Evolutionary conservation across 23 tunicate species (phyloP).

Genomic region (Styela plicata): DNA sequence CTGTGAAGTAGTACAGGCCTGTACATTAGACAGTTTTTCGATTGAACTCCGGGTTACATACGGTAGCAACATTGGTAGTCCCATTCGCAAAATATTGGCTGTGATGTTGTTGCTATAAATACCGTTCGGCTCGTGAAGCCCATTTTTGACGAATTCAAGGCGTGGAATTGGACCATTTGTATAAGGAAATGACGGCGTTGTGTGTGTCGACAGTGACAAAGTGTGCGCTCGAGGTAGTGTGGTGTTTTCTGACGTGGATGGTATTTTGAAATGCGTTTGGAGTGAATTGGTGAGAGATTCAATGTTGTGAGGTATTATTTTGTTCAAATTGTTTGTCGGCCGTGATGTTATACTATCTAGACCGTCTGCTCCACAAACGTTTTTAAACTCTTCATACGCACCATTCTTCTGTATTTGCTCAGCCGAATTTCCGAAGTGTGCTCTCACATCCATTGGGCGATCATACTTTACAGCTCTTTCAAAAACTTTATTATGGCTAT

Average conservation of each 20-base stretch:
- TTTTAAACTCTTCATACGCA: too few species aligned
- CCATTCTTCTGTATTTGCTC: too few species aligned
- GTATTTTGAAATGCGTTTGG: constrained; percentile 16
- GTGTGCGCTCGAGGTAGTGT: neutral
- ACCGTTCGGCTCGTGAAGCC: neutral
- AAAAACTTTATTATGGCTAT: constrained; percentile 18
- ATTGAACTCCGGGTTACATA: neutral
- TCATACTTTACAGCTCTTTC: constrained; percentile 4
- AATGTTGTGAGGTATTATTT: neutral
- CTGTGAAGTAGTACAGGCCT: too few species aligned
- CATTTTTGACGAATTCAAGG: too few species aligned
- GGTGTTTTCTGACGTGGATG: neutral
- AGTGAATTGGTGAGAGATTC: constrained; percentile 2
- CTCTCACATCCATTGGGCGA: too few species aligned
- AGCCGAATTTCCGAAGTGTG: too few species aligned
- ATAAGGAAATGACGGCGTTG: constrained; percentile 2
- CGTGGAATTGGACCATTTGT: too few species aligned
- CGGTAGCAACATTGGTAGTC: neutral
- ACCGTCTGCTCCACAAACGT: too few species aligned
- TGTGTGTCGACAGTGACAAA: constrained; percentile 12
- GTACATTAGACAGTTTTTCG: too few species aligned
- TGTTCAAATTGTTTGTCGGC: too few species aligned
- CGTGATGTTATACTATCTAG: too few species aligned
- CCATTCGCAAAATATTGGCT: constrained; percentile 4
- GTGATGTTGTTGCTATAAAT: neutral